Conservation (phyloP, 2,113 vertebrate genomes). For the Ramphastos sulfuratus region DNA sequence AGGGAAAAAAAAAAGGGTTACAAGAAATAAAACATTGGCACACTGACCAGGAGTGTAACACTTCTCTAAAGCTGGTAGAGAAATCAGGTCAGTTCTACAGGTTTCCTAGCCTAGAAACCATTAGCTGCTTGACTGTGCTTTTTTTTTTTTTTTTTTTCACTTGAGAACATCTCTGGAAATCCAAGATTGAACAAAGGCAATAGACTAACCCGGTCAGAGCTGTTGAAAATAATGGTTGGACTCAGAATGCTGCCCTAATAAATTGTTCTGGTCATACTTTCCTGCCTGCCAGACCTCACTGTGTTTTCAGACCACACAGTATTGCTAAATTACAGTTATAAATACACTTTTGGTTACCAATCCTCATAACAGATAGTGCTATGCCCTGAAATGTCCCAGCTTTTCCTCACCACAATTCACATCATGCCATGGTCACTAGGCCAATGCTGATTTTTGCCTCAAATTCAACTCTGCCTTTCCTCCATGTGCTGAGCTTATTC, state of each 20-base stretch:
- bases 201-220: background rate
- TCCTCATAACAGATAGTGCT: background rate
- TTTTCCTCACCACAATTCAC: background rate
- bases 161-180: background rate
- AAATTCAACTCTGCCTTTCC: background rate
- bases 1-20: background rate
- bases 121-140: background rate
- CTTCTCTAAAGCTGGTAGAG: background rate
- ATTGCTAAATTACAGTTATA: background rate
- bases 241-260: background rate
- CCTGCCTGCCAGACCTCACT: background rate
- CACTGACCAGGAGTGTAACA: rapidly evolving
- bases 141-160: background rate
- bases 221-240: background rate
- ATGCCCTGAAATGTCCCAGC: background rate
- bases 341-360: background rate
- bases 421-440: background rate
- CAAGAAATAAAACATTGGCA: background rate
- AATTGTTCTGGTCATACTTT: background rate
- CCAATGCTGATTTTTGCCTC: background rate
- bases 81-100: background rate
- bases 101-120: background rate
- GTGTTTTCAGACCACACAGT: background rate
- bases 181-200: background rate
- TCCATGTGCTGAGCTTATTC: background rate